phyloP scores from a whole-genome alignment of 1,140 invertebrate genomes.

The Lerema accius region DNA sequence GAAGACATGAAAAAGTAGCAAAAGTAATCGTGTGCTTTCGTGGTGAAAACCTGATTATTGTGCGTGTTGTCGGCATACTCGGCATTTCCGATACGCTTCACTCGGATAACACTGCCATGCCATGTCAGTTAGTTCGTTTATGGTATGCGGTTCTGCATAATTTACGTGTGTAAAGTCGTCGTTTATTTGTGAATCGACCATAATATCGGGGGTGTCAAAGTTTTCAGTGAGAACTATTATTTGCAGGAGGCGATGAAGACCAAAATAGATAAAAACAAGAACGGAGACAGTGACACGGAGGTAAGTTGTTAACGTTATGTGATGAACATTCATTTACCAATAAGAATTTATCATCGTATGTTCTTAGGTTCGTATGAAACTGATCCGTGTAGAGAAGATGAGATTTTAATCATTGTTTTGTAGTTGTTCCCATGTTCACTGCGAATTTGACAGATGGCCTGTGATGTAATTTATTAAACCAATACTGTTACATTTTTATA shows the following conservation, averaged over 20 bases:
- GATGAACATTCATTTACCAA: conserved; percentile 9
- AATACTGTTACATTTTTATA: too few species aligned
- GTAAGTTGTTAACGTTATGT: conserved; percentile 56
- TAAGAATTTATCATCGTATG: conserved; percentile 13
- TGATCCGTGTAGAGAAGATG: not conserved
- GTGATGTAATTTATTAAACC: conserved; percentile 34
- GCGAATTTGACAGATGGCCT: conserved; percentile 40
- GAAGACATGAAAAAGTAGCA: conserved; percentile 15
- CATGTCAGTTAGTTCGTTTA: conserved; percentile 76
- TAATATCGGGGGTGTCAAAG: conserved; percentile 66
- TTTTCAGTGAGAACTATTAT: conserved; percentile 63
- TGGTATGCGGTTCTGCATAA: conserved; percentile 75
- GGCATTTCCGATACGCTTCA: conserved; percentile 59
- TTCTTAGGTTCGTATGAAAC: conserved; percentile 3
- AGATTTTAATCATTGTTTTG: conserved; percentile 1
- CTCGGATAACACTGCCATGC: conserved; percentile 55
- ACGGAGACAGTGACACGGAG: conserved; percentile 70
- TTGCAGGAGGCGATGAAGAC: conserved; percentile 77
- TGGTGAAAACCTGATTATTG: conserved; percentile 38
- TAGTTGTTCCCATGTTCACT: conserved; percentile 14
- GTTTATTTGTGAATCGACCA: conserved; percentile 54
- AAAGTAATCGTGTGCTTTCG: conserved; percentile 22
- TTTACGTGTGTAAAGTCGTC: conserved; percentile 66
- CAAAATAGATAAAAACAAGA: conserved; percentile 76
- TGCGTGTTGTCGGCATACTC: conserved; percentile 53